phyloP scores from a whole-genome alignment of 92 coral and sea anemone species.

The Blastomussa wellsi region DNA sequence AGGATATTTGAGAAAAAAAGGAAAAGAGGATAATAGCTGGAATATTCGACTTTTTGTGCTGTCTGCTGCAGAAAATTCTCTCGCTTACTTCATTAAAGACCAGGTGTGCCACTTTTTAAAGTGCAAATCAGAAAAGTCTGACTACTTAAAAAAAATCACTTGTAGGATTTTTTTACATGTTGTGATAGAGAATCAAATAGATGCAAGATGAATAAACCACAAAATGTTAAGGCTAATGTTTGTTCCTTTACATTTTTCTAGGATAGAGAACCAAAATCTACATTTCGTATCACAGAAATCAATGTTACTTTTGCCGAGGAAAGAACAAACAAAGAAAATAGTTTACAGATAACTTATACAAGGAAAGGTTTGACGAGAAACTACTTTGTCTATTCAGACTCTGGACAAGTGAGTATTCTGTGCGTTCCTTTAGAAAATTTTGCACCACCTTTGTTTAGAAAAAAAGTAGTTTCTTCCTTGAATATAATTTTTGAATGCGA shows the following conservation, averaged over 20 bases:
- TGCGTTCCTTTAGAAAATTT: neutral
- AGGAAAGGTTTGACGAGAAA: constrained; percentile 79
- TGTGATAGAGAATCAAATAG: neutral
- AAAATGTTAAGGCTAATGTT: no score
- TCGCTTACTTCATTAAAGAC: constrained; percentile 77
- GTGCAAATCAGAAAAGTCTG: neutral
- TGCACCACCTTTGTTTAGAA: neutral
- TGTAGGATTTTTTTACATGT: neutral
- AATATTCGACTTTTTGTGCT: constrained; percentile 78
- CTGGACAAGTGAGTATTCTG: constrained; percentile 68
- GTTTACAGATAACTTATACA: constrained; percentile 80
- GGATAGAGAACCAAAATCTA: constrained; percentile 80
- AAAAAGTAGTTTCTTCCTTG: neutral
- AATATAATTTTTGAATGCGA: neutral
- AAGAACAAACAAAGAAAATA: constrained; percentile 77
- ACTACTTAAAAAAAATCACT: no score
- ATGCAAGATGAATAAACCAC: no score
- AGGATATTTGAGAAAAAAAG: constrained; percentile 85
- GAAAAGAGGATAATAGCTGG: constrained; percentile 82
- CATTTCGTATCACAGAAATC: constrained; percentile 68
- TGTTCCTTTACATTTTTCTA: constrained; percentile 26
- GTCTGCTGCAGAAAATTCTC: constrained; percentile 62
- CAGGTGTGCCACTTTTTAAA: constrained; percentile 20
- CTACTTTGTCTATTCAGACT: constrained; percentile 79
- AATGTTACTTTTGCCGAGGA: constrained; percentile 94